Base-by-base conservation (phyloP, 1,140 invertebrate genomes). In the Lucilia sericata region DNA sequence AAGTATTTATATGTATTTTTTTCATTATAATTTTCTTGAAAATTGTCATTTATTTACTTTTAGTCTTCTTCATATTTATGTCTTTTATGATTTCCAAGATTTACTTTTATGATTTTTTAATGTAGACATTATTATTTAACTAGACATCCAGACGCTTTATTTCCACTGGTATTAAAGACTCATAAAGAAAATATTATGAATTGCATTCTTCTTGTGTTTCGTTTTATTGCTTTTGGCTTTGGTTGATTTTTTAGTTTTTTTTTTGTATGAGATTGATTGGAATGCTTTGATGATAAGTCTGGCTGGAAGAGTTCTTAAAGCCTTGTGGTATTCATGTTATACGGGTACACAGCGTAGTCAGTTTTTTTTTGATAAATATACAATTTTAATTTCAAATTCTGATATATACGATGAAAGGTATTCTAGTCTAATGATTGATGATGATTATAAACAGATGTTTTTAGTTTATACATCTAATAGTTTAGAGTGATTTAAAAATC, bases 111-210 rank as follows among this genome's bases (percentile, higher is more conserved):
- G 65, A 10, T 21, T 70, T 70, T 70, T 70, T 19, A 21, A 70
- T 70, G 65, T 70, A 70, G 65, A 70, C 65, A 70, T 70, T 70
- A 60, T 60, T 60, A 70, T 70, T 70, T 70, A 70, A 70, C 65
- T 70, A 70, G 65, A 70, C 65, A 25, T 25, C 19, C 65, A 70
- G 65, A 70, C 65, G 65, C 65, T 70, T 60, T 42, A 42, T 70
- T 70, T 70, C n/a, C 65, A 19, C 19, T 70, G 60, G 60, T 70
- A 70, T 21, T 70, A 70, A 70, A 70, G 65, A 60, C 14, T 60
- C 55, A 60, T 17, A 70, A 70, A 70, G 3, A 30, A 30, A 30
- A 30, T 30, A 30, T 30, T 21, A 12, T 60, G 55, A 60, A 60
- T 70, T 70, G 65, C 65, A 70, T 70, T 70, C 65, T 70, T 70